These are phyloP conservation scores for Copsychus sechellarum DNA, from an alignment of 2,113 vertebrate genomes.

Conservation along the genomic window DNA sequence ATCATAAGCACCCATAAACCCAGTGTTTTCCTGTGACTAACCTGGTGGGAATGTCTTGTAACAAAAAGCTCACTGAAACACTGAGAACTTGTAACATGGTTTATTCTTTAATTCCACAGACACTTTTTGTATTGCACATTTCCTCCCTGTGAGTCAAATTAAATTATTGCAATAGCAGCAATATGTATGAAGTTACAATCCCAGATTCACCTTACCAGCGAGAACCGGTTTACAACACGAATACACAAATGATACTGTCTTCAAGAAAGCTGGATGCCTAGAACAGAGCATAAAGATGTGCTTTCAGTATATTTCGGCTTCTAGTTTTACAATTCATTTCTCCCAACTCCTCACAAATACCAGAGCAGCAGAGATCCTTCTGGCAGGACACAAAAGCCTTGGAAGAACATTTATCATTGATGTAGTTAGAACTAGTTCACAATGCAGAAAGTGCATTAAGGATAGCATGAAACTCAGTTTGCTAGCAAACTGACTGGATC, in stretches of 20 bases:
- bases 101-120: not conserved
- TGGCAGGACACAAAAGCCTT: not conserved
- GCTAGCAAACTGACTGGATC: not conserved
- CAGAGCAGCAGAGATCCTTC: not conserved
- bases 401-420: not conserved
- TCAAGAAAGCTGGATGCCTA: not conserved
- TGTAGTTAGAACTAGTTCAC: not conserved
- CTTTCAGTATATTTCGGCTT: not conserved
- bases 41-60: not conserved
- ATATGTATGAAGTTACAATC: not conserved
- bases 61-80: not conserved
- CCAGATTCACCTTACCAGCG: not conserved
- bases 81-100: not conserved
- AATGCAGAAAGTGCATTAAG: not conserved
- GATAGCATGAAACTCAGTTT: not conserved
- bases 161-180: not conserved
- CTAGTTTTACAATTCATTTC: not conserved
- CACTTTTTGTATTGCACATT: not conserved
- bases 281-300: not conserved
- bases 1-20: not conserved
- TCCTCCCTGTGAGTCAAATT: not conserved
- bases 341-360: not conserved
- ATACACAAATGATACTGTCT: not conserved
- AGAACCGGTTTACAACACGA: not conserved
- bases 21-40: not conserved